Evolutionary conservation across 37 sponge, comb jelly and placozoan genomes (phyloP).

Genomic region (Eunapius fragilis): DNA sequence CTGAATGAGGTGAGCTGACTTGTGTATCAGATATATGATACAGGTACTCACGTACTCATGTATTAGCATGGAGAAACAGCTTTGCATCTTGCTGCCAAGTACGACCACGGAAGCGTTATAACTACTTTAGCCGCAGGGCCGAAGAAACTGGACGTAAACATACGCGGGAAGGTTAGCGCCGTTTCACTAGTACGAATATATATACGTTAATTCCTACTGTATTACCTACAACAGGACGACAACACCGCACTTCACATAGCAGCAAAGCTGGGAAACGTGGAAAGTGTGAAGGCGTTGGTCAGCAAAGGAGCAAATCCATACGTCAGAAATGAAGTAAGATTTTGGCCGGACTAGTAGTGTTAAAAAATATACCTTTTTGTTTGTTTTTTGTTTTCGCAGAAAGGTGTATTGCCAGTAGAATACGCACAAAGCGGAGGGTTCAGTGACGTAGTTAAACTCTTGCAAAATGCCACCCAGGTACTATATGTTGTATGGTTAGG

Average conservation of each 20-base stretch:
- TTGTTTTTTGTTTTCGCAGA: conserved; percentile 23
- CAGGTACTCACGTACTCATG: no score
- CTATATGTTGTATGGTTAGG: neutral
- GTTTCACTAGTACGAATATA: no score
- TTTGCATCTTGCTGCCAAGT: conserved; percentile 73
- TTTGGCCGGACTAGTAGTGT: neutral
- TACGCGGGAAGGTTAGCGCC: conserved; percentile 49
- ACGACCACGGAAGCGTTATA: conserved; percentile 57
- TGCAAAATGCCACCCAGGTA: conserved; percentile 17
- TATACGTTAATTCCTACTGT: no score
- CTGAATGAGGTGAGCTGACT: conserved; percentile 42
- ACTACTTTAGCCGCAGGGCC: conserved; percentile 44
- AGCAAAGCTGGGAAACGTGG: conserved; percentile 71
- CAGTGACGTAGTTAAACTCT: conserved; percentile 24
- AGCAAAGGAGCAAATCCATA: conserved; percentile 58
- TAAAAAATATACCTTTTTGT: neutral
- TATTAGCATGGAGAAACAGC: conserved; percentile 84
- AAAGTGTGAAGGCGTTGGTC: conserved; percentile 49
- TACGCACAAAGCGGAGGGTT: conserved; percentile 52
- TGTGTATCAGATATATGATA: no score
- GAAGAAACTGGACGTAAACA: conserved; percentile 51
- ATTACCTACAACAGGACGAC: conserved; percentile 58
- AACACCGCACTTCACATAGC: conserved; percentile 85
- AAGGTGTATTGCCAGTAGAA: conserved; percentile 26
- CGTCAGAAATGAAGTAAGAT: conserved; percentile 59